phyloP scores from a whole-genome alignment of 2,113 vertebrate genomes.

The Lophochroa leadbeateri region DNA sequence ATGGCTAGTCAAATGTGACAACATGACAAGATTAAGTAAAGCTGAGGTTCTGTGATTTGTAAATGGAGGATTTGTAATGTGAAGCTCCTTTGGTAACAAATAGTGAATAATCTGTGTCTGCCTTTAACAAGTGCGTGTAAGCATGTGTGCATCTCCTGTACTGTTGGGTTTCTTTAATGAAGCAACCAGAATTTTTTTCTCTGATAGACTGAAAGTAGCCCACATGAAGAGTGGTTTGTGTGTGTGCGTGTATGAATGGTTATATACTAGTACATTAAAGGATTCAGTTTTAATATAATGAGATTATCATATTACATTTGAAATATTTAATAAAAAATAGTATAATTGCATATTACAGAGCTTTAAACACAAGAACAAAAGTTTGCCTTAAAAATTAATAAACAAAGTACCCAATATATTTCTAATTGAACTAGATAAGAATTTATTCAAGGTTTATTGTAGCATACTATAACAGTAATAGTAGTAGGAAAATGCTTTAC shows the following conservation, averaged over 20 bases:
- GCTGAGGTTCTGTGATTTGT: constrained; percentile 58
- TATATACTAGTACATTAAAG: background rate
- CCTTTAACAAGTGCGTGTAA: background rate
- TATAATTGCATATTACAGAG: background rate
- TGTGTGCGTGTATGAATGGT: background rate
- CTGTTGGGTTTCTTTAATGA: background rate
- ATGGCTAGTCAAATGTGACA: constrained; percentile 64
- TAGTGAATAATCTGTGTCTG: constrained; percentile 17
- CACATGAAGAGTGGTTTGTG: background rate
- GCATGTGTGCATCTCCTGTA: background rate
- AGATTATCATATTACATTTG: background rate
- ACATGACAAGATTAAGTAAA: constrained; percentile 67
- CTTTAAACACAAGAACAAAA: background rate
- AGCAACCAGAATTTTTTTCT: background rate
- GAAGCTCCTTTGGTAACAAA: constrained; percentile 59
- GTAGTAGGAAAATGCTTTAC: background rate
- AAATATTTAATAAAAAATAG: background rate
- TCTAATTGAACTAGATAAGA: background rate
- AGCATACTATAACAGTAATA: background rate
- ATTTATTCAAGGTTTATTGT: background rate
- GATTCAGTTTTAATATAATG: background rate
- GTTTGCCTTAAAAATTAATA: background rate
- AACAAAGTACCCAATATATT: background rate
- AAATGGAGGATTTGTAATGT: constrained; percentile 55
- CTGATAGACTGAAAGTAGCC: background rate